Evolutionary conservation across 2,113 vertebrate genomes (phyloP).

Genomic region (Lepus europaeus): DNA sequence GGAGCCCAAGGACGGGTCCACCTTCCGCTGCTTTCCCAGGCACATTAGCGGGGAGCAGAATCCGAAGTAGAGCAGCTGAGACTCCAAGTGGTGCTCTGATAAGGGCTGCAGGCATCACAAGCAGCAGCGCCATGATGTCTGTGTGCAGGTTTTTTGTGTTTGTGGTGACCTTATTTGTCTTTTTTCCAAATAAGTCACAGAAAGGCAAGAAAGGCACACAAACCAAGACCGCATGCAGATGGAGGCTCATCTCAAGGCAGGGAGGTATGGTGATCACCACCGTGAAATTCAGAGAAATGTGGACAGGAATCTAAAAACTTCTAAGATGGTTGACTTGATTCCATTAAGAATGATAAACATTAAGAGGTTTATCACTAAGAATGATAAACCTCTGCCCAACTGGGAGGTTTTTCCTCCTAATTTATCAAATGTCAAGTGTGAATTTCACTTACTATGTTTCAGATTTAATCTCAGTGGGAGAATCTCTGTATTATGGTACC

Average conservation of each 20-base stretch:
- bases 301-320: not conserved
- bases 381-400: not conserved
- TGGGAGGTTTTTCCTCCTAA: not conserved
- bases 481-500: not conserved
- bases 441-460: not conserved
- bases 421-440: not conserved
- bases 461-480: not conserved
- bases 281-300: not conserved
- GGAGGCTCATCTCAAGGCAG: not conserved
- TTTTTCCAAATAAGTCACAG: slow-evolving; percentile 4
- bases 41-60: too few relatives aligned
- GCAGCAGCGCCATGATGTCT: too few relatives aligned
- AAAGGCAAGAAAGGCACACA: not conserved
- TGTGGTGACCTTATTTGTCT: not conserved
- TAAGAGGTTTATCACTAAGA: too few relatives aligned
- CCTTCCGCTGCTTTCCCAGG: too few relatives aligned
- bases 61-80: too few relatives aligned
- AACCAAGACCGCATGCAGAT: not conserved
- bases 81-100: too few relatives aligned
- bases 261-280: not conserved
- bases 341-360: not conserved
- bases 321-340: not conserved
- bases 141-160: not conserved
- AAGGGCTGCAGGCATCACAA: too few relatives aligned
- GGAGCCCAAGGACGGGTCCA: too few relatives aligned